Conservation (phyloP, 2,113 vertebrate genomes). For the Notarius lentiginosus region DNA sequence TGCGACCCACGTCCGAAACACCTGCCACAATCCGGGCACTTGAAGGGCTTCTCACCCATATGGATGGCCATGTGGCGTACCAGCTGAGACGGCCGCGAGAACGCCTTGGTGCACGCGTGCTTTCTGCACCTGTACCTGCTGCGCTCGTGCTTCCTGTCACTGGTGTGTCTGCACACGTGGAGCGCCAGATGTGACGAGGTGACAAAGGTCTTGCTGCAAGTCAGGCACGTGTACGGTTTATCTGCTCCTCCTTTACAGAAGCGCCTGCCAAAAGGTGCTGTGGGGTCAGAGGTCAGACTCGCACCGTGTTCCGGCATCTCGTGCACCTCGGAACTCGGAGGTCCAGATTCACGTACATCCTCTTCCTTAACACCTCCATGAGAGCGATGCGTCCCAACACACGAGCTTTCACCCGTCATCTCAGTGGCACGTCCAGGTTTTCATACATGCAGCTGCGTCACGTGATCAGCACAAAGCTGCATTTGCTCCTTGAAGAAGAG, state of each 20-base stretch:
- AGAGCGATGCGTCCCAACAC: background rate
- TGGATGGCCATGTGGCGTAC: conserved; percentile 73
- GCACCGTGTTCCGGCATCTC: background rate
- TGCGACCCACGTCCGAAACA: conserved; percentile 73
- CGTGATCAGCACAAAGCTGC: background rate
- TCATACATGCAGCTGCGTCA: background rate
- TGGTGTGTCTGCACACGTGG: conserved; percentile 68
- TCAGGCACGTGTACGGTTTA: conserved; percentile 64
- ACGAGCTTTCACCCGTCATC: background rate
- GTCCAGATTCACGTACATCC: background rate
- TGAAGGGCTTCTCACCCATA: conserved; percentile 73
- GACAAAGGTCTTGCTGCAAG: conserved; percentile 73
- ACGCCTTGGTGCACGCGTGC: conserved; percentile 68
- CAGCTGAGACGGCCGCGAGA: conserved; percentile 73
- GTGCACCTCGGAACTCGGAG: background rate
- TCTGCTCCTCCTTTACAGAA: conserved; percentile 58
- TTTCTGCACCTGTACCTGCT: conserved; percentile 37
- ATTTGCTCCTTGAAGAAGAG: too few species aligned
- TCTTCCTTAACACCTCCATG: background rate
- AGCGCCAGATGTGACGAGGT: conserved; percentile 69
- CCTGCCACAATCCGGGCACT: conserved; percentile 74
- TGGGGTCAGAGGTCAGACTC: background rate
- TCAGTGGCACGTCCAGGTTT: background rate
- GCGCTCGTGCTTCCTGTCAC: conserved; percentile 69
- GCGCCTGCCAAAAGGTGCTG: conserved; percentile 14